Conservation (phyloP, 2,113 vertebrate genomes). For the Sceloporus undulatus region DNA sequence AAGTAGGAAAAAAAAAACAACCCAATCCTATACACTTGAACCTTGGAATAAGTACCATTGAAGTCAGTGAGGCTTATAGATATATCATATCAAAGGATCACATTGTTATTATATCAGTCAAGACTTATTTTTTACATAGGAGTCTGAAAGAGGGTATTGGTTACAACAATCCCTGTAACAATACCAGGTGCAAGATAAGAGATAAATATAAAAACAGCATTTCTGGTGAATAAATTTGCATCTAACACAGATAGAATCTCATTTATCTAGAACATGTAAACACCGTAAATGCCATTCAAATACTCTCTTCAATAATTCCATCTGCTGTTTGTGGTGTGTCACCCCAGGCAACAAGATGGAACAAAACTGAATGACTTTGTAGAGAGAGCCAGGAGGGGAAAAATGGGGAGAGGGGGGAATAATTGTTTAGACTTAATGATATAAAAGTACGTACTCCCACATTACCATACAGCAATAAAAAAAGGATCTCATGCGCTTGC, state of each 20-base stretch:
- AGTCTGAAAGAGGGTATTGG: constrained; percentile 34
- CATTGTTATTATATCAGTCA: background rate
- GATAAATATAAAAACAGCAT: constrained; percentile 34
- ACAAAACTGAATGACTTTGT: constrained; percentile 13
- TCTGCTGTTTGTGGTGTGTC: constrained; percentile 44
- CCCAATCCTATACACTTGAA: background rate
- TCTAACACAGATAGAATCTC: constrained; percentile 52
- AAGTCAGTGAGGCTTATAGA: background rate
- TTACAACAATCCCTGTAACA: constrained; percentile 30
- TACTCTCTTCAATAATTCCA: constrained; percentile 57
- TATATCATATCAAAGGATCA: too few species aligned
- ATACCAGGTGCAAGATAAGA: constrained; percentile 74
- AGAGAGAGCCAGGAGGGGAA: background rate
- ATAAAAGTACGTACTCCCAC: background rate
- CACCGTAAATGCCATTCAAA: constrained; percentile 62
- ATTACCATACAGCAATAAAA: background rate
- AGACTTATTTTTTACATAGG: background rate
- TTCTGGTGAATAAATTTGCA: constrained; percentile 66
- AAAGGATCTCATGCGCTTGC: background rate
- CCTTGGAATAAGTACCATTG: background rate
- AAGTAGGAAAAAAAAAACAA: background rate
- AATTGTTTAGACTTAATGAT: background rate
- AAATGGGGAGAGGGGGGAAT: background rate
- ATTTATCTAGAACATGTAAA: constrained; percentile 59
- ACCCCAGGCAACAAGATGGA: constrained; percentile 45